These are phyloP conservation scores for Syngnathus floridae DNA, from an alignment of 2,113 vertebrate genomes.

Conservation along the genomic window DNA sequence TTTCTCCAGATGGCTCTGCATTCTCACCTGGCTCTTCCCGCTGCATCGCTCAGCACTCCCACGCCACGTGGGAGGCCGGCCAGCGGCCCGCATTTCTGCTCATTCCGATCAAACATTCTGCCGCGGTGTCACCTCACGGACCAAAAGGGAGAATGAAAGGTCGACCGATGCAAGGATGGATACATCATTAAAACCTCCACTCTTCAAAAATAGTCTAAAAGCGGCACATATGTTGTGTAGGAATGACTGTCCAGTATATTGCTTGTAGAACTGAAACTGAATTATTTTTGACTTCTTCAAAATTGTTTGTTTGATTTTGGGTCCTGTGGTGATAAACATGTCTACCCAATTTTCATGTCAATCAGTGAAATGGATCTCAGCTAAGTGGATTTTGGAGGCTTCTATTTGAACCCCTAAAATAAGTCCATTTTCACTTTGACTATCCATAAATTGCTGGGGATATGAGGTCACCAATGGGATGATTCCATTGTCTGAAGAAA, in stretches of 20 bases:
- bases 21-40: constrained; percentile 41
- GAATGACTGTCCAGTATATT: background rate
- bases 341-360: too few relatives aligned
- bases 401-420: too few relatives aligned
- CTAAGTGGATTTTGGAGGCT: too few relatives aligned
- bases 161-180: background rate
- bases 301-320: too few relatives aligned
- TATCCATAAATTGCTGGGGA: too few relatives aligned
- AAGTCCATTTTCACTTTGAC: too few relatives aligned
- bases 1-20: constrained; percentile 54
- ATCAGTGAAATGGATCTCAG: too few relatives aligned
- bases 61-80: constrained; percentile 25
- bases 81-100: constrained; percentile 22
- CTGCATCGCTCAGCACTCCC: constrained; percentile 27
- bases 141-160: background rate
- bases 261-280: background rate
- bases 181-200: background rate
- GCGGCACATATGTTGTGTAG: background rate
- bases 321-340: too few relatives aligned
- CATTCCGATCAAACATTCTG: background rate
- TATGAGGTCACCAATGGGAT: background rate
- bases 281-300: too few relatives aligned
- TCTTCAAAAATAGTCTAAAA: background rate
- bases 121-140: background rate
- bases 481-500: background rate